phyloP scores from a whole-genome alignment of 2,113 vertebrate species.

The Apaloderma vittatum region DNA sequence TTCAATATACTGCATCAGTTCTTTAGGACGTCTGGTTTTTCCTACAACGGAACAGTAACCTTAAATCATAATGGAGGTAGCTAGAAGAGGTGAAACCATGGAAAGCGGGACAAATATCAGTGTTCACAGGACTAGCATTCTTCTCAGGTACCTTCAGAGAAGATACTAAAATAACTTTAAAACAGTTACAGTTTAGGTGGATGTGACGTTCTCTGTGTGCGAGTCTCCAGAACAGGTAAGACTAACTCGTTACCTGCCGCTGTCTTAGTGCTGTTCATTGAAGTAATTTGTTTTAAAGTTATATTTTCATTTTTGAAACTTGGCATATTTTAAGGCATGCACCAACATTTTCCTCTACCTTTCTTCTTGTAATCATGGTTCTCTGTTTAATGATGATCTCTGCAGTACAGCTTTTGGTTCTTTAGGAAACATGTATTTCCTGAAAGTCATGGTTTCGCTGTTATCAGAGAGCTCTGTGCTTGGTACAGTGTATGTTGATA shows the following conservation, averaged over 20 bases:
- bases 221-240: neutral
- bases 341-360: rapidly evolving
- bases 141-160: neutral
- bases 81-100: neutral
- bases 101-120: neutral
- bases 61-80: constrained; percentile 21
- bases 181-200: neutral
- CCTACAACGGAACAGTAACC: neutral
- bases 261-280: neutral
- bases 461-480: neutral
- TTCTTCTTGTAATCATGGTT: neutral
- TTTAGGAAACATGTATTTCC: neutral
- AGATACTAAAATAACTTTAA: neutral
- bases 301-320: neutral
- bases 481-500: neutral
- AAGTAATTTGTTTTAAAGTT: neutral
- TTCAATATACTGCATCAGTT: neutral
- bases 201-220: neutral
- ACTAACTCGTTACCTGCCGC: neutral
- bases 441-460: neutral
- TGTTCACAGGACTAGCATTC: neutral
- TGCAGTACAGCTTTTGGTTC: neutral
- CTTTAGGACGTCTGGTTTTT: constrained; percentile 35
- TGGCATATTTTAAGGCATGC: neutral
- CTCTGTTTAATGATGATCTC: neutral